Evolutionary conservation across 2,888 invertebrate genomes (phyloP), one percentile per base, ranked within the genome.

Genomic region (Sussaba pulchella): DNA sequence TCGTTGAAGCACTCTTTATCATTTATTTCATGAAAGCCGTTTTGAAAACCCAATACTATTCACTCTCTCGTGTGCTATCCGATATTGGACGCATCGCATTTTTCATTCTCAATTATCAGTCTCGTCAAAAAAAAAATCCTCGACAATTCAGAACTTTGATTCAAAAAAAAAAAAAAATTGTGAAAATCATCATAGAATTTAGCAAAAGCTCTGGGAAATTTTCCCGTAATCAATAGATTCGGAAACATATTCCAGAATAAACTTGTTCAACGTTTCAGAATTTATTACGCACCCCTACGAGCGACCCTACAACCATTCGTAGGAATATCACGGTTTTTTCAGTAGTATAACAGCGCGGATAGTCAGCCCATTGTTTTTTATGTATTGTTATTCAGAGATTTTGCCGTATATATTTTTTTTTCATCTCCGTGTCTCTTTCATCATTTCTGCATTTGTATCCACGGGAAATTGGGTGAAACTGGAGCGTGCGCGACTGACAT

Each of bases 401-500:
- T 54, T 14, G 24, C 52, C 26, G 31, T 14, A 17, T 36, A 17
- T 54, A n/a, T n/a, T n/a, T n/a, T n/a, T n/a, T 69, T 50, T 21
- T 69, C 24, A 21, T 36, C 17, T 47, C n/a, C 17, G 14, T 52
- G 26, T 64, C 31, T 64, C 41, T 47, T 26, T 64, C 17, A 39
- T 14, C 21, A 2, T 41, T 6, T 4, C 47, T 17, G n/a, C 19
- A 24, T 76, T 85, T 74, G 39, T n/a, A 45, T 57, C 24, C 10
- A 31, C 19, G 0, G 39, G 59, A 17, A 17, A 17, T 36, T 50
- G 47, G n/a, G n/a, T 36, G 64, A 59, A 52, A 19, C 71, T 36
- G 36, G 47, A 17, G 21, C 19, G 31, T 41, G 41, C 70, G 24
- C 17, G 36, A 9, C 31, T 14, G 57, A 31, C 31, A 31, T 36